phyloP scores from a whole-genome alignment of 2,797 vertebrate genomes.

The Mustela erminea region DNA sequence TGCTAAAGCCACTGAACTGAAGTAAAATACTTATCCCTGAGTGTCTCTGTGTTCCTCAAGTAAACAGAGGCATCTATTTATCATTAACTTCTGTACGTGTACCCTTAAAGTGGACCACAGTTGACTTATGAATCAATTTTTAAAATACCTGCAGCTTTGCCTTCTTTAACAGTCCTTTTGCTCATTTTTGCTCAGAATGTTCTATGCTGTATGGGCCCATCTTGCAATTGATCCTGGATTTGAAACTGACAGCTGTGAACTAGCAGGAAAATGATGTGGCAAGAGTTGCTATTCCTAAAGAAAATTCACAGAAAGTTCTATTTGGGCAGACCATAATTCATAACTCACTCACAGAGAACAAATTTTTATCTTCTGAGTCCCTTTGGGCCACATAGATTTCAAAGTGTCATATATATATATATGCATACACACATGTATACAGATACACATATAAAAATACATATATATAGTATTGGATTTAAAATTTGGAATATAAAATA shows the following conservation, averaged over 20 bases:
- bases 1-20: not conserved
- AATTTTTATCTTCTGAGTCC: not conserved
- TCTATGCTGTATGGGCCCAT: not conserved
- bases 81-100: not conserved
- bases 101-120: not conserved
- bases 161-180: not conserved
- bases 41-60: not conserved
- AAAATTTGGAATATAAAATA: not conserved
- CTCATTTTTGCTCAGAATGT: not conserved
- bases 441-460: not conserved
- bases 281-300: not conserved
- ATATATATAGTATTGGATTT: not conserved
- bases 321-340: not conserved
- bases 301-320: not conserved
- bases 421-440: not conserved
- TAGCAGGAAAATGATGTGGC: not conserved
- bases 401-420: not conserved
- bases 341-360: not conserved
- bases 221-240: constrained; percentile 37
- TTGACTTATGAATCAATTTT: constrained; percentile 29
- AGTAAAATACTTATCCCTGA: not conserved
- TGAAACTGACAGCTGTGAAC: constrained; percentile 61
- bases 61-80: not conserved
- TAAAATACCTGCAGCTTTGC: not conserved
- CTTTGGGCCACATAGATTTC: not conserved